Base-by-base conservation (phyloP, 2,888 invertebrate species). In the Vandiemenella viatica region DNA sequence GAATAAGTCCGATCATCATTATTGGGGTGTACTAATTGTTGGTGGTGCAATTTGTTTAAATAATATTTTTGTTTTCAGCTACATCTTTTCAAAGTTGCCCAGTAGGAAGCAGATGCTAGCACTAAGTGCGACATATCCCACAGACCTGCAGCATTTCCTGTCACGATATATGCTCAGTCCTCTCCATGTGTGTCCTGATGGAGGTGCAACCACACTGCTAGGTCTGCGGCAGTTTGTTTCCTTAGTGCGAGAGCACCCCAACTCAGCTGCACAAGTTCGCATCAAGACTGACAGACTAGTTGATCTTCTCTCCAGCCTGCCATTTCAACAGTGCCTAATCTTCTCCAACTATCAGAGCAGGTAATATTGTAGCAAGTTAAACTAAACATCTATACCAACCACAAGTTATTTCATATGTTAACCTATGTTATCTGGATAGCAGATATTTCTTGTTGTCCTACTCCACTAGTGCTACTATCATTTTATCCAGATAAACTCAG, bases 61-160 rank as follows among this genome's bases (percentile, higher is more conserved):
- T 32, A 32, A 13, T 23, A 15, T 48, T 46, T 46, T 7, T 17
- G 16, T 20, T 42, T 70, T 45, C 62, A 80, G 78, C 58, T 77
- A 75, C 59, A 85, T 96, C 45, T 84, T 82, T 62, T 75, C 77
- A 38, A 65, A 69, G 42, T 65, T 95, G 52, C 87, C 88, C 1
- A 64, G 67, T 18, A 77, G 77, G 55, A 89, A 89, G 61, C 97
- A 98, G 73, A 80, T 92, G 16, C 76, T 97, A 53, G 86, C 91
- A 49, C 79, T 88, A 44, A 95, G 95, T 65, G 97, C 97, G 5
- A 97, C 97, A 13, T 96, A 88, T 67, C 80, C 88, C 15, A 75
- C 81, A 52, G 72, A 75, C 50, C 68, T 92, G 45, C 81, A 84
- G 56, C 66, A 70, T 13, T 77, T 84, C 55, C 69, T 96, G 46